Evolutionary conservation across 1,140 invertebrate genomes (phyloP).

Genomic region (Rhynchophorus ferrugineus): DNA sequence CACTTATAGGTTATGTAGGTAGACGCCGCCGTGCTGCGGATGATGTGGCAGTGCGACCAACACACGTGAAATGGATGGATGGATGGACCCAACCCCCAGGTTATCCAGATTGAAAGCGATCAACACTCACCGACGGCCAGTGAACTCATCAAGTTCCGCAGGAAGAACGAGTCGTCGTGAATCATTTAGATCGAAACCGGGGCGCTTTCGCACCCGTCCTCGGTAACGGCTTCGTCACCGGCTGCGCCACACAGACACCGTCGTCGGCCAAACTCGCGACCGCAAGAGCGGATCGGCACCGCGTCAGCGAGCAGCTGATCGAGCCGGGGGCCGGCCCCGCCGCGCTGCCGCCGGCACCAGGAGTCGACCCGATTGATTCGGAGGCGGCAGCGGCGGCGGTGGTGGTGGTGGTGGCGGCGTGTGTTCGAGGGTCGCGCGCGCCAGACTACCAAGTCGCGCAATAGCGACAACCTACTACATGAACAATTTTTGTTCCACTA

Average conservation of each 20-base stretch:
- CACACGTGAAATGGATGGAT: neutral
- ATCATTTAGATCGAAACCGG: constrained; percentile 16
- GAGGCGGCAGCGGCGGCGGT: too few species aligned
- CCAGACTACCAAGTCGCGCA: constrained; percentile 6
- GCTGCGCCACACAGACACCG: constrained; percentile 3
- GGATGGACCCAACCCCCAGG: constrained; percentile 1
- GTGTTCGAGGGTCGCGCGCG: constrained; percentile 13
- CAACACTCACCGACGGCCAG: constrained; percentile 20
- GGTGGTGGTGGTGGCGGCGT: too few species aligned
- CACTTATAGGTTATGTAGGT: too few species aligned
- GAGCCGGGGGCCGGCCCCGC: constrained; percentile 8
- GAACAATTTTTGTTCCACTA: too few species aligned
- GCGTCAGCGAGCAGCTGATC: constrained; percentile 20
- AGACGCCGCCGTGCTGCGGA: neutral
- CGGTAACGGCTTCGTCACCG: constrained; percentile 12
- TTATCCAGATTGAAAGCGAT: constrained; percentile 16
- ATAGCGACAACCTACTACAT: constrained; percentile 1
- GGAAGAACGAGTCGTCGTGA: constrained; percentile 21
- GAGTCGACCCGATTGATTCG: constrained; percentile 18
- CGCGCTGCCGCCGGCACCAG: constrained; percentile 16
- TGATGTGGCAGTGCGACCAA: neutral
- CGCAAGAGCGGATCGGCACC: constrained; percentile 12
- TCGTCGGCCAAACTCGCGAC: constrained; percentile 13
- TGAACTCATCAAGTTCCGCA: constrained; percentile 22
- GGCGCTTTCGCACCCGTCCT: neutral